Evolutionary conservation across 1,140 invertebrate species (phyloP), one percentile per base, ranked within the genome.

Genomic region (Drosophila ambigua): DNA sequence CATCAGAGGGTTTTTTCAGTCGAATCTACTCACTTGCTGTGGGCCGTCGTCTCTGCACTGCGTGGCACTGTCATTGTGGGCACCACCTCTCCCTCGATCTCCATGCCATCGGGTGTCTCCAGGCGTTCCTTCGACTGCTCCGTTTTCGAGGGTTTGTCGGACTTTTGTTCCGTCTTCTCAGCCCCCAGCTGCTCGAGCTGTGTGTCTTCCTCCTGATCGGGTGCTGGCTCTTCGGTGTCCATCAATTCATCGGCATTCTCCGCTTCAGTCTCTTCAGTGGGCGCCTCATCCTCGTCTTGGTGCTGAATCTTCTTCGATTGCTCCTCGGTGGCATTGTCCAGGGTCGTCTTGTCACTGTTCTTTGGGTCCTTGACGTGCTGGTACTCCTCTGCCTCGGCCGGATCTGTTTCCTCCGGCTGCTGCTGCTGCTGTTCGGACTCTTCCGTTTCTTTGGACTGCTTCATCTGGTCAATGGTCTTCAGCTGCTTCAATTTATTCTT

Each of bases 291-390:
- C 39, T 91, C 83, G 39, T 91, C 83, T 60, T 93, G 79, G 61
- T 95, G 94, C 13, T 95, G 92, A 2, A 95, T 93, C 71, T 96
- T 94, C 64, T 96, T 94, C 1, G 95, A 95, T 93, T 99, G 97
- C 80, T 98, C 97, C 90, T 96, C 94, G 0, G 95, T 96, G 1
- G 95, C 96, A 49, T 95, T 94, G 66, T 96, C 95, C 58, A 96
- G 91, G 0, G 94, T 94, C 76, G 79, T 87, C 55, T 92, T 92
- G 77, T 95, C 94, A 53, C 93, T 94, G 28, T 95, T 94, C 62
- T 96, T 95, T 0, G 96, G 94, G 74, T 97, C 95, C 76, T 96
- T 95, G 1, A 98, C 95, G 91, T 98, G 98, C 92, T 98, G 95
- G 91, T 96, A 98, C 45, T 96, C 93, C 26, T 91, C 90, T 0